Percentiles rank a stretch among this genome's conserved stretches.
Conservation (phyloP, 2,888 invertebrate species). For the Pseudococcus longispinus region DNA sequence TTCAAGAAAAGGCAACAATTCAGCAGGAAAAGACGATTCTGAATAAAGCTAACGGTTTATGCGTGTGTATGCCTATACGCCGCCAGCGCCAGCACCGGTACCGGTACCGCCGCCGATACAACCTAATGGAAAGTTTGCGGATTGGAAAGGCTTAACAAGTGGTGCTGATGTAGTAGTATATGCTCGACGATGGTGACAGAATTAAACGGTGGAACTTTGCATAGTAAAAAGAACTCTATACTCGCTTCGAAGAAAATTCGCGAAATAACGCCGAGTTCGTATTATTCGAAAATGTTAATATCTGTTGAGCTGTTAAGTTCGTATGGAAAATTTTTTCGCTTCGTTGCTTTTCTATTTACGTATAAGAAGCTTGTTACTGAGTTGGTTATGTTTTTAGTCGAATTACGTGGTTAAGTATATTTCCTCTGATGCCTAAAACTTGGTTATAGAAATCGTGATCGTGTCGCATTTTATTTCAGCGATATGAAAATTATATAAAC, state of each 20-base stretch:
- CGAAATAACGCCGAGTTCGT: background rate
- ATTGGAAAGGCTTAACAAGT: slow-evolving; percentile 21
- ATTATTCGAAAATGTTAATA: slow-evolving; percentile 10
- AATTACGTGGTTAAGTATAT: background rate
- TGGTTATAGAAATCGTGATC: background rate
- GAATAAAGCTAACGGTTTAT: background rate
- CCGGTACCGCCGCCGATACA: background rate
- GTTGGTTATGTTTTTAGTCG: background rate
- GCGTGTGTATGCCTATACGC: background rate
- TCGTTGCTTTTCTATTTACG: slow-evolving; percentile 12
- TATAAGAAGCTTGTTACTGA: background rate
- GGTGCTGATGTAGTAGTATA: slow-evolving; percentile 6
- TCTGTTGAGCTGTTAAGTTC: slow-evolving; percentile 31
- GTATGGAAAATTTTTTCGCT: slow-evolving; percentile 34
- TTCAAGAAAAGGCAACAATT: slow-evolving; percentile 26
- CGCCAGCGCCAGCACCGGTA: background rate
- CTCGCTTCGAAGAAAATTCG: background rate
- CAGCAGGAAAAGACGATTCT: slow-evolving; percentile 12
- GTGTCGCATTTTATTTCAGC: background rate
- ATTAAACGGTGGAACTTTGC: slow-evolving; percentile 9
- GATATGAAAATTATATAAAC: background rate
- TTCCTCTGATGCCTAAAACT: background rate
- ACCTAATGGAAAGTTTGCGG: slow-evolving; percentile 17
- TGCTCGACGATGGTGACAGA: slow-evolving; percentile 14
- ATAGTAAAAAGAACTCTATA: background rate